Base-by-base conservation (phyloP, 2,113 vertebrate species). In the Arizona elegans region DNA sequence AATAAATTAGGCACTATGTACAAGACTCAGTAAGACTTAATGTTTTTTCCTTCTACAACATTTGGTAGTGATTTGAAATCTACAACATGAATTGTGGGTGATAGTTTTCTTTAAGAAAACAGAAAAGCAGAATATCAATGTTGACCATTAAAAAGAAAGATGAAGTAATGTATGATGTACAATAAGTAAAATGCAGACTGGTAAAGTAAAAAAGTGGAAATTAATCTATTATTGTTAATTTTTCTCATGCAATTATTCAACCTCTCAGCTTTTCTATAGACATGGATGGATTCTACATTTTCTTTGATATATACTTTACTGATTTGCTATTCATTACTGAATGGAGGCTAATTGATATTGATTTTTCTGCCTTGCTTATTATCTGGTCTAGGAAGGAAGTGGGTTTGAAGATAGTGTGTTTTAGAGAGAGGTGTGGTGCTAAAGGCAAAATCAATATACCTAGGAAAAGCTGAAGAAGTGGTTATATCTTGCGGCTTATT, bases 311-410 rank as follows among this genome's bases (percentile, higher is more conserved):
- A 95, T 90, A 5, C 23, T 5, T 95, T 94, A 58, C 87, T 95
- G 81, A 94, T 93, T 95, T 93, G 75, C 94, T 96, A 95, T 93
- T 96, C 8, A 93, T 91, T 96, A 96, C 55, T 93, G 43, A 96
- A 95, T 94, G 52, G 10, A 95, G 54, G 12, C 3, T 97, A 96
- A 96, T 91, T 95, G 50, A 96, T 95, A 96, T 96, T 96, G 93
- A 96, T 95, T 62, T 95, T 75, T 93, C 90, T 94, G 24, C 0
- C n/a, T 93, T 94, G 23, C 93, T 96, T 93, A 96, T 94, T 95
- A 94, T 94, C 54, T 43, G 88, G 92, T 94, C 87, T 93, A 90
- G 38, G 86, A 81, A 97, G 56, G 92, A 2, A 97, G 95, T 91
- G 86, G 95, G 93, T 95, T 96, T 94, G 88, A 96, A 3, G 8